Evolutionary conservation across 2,888 invertebrate genomes (phyloP), one percentile per base, ranked within the genome.

Genomic region (Leucania comma): DNA sequence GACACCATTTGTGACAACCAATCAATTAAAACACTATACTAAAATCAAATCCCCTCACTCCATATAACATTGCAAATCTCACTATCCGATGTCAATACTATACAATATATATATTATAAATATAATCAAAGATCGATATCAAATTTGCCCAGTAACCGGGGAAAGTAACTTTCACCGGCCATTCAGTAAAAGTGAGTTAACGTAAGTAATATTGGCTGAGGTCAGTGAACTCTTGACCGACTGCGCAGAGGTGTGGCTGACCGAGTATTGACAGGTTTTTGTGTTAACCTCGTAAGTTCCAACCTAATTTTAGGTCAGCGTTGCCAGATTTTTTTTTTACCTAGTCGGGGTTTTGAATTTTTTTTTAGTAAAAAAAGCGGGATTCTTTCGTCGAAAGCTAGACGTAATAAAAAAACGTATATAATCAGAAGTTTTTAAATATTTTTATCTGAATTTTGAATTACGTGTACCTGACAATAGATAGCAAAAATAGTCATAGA

Each of bases 111-210:
- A 48, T 68, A 42, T n/a, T 48, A 75, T 68, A 57, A 61, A 60
- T 38, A 42, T 78, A 9, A 48, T 54, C 42, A 8, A 60, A 64
- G 61, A 60, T 81, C 56, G 59, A 66, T 83, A 85, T 85, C 72
- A 70, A 76, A 75, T 83, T 81, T 69, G 83, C 83, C n/a, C 14
- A 42, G 42, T 72, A 17, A 56, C 57, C 65, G 73, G 86, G 74
- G 88, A 89, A 88, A 88, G 89, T 86, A 12, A 81, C 89, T 90
- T 89, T 90, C 90, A 42, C 85, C 9, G 1, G 17, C 26, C 70
- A 51, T 48, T 77, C 42, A 82, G 82, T 79, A 79, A 81, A 79
- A 79, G 78, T 82, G 82, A 69, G 48, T 8, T 56, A 72, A 81
- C 78, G 57, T 22, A 24, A 38, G 73, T 72, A 81, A 78, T 68